Conservation (phyloP, 2,113 vertebrate species). For the Butorides virescens region DNA sequence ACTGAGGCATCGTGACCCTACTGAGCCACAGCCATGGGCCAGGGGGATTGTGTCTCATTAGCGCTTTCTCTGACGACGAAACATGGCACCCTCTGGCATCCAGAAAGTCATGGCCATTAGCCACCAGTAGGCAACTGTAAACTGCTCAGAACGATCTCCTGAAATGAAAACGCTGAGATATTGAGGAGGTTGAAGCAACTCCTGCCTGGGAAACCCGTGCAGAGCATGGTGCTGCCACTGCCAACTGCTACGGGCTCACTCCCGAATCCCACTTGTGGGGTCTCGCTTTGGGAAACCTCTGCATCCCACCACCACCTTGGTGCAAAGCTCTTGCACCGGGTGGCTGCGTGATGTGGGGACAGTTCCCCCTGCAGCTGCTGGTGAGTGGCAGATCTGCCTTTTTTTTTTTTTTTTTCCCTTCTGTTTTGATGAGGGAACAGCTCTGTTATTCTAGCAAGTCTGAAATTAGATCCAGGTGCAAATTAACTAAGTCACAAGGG, state of each 20-base stretch:
- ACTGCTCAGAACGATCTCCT: neutral
- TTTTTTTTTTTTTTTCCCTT: neutral
- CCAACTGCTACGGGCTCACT: neutral
- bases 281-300: neutral
- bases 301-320: neutral
- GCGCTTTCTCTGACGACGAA: neutral
- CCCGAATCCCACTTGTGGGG: accelerated
- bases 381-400: constrained; percentile 19
- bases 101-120: neutral
- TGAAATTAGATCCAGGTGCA: constrained; percentile 74
- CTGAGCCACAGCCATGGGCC: neutral
- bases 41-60: neutral
- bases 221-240: neutral
- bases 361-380: neutral
- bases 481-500: constrained; percentile 70
- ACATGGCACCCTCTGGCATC: neutral
- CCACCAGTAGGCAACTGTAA: neutral
- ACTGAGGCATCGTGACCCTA: neutral
- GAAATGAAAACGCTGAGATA: neutral
- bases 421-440: constrained; percentile 64
- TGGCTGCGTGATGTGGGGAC: neutral
- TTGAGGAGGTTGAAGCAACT: neutral
- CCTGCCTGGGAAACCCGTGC: neutral
- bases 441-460: constrained; percentile 68
- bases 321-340: neutral